These are phyloP conservation scores for Podocnemis expansa DNA, from an alignment of 2,113 vertebrate genomes.

Conservation along the genomic window DNA sequence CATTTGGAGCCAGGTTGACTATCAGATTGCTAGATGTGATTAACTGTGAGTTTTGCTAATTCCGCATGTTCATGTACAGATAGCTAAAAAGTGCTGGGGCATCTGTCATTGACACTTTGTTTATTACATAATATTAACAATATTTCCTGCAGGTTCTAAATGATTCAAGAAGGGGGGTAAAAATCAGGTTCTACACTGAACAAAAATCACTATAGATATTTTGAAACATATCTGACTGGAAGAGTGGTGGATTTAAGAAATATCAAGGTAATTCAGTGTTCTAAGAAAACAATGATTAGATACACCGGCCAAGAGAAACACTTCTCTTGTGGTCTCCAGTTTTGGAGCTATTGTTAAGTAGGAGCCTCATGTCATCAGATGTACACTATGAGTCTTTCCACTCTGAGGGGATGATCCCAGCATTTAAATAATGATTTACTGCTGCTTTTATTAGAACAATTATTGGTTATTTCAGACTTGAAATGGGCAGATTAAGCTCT, in stretches of 20 bases:
- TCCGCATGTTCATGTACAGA: not conserved
- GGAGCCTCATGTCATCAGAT: constrained; percentile 64
- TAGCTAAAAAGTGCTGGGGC: constrained; percentile 19
- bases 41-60: not conserved
- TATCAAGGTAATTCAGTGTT: constrained; percentile 33
- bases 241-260: constrained; percentile 9
- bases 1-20: not conserved
- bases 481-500: constrained; percentile 64
- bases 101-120: not conserved
- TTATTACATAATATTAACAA: constrained; percentile 24
- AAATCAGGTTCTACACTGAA: constrained; percentile 38
- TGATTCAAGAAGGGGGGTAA: constrained; percentile 3
- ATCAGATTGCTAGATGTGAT: fast-evolving
- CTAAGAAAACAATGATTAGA: constrained; percentile 57
- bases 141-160: constrained; percentile 14
- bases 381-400: constrained; percentile 58
- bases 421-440: constrained; percentile 76
- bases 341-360: constrained; percentile 50
- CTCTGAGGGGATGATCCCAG: constrained; percentile 65
- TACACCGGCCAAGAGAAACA: constrained; percentile 12
- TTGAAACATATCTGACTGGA: constrained; percentile 41
- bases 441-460: constrained; percentile 77
- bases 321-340: constrained; percentile 40
- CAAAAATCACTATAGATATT: constrained; percentile 42
- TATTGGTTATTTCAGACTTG: constrained; percentile 78